phyloP scores from a whole-genome alignment of 1,140 invertebrate species.

The Zaprionus lachaisei region DNA sequence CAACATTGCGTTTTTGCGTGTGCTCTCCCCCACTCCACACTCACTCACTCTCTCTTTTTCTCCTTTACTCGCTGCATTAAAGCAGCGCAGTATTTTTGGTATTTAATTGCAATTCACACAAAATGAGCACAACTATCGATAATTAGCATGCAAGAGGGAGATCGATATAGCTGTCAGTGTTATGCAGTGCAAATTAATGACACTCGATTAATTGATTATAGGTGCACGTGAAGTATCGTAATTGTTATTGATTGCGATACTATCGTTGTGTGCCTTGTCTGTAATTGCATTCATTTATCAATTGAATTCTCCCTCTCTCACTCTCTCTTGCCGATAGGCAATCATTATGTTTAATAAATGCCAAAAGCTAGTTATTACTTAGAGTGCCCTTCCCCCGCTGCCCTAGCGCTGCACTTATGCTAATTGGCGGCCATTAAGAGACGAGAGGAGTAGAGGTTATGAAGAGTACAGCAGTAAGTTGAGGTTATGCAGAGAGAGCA shows the following conservation, averaged over 20 bases:
- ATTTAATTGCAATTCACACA: slow-evolving; percentile 3
- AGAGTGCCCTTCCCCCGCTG: neutral
- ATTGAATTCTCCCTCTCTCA: slow-evolving; percentile 43
- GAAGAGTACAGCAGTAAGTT: no score
- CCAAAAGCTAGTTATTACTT: slow-evolving; percentile 67
- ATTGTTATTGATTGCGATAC: slow-evolving; percentile 1
- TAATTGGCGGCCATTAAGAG: slow-evolving; percentile 72
- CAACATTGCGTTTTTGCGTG: slow-evolving; percentile 25
- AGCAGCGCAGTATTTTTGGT: neutral
- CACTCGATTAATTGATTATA: neutral
- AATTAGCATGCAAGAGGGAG: neutral
- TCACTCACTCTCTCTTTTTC: neutral
- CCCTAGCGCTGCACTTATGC: slow-evolving; percentile 54
- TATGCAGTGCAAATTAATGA: neutral
- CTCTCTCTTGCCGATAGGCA: slow-evolving; percentile 44
- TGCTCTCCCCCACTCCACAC: neutral
- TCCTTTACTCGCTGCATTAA: neutral
- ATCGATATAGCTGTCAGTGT: neutral
- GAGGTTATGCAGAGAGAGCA: neutral
- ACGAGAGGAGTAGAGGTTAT: neutral
- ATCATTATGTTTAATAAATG: slow-evolving; percentile 76
- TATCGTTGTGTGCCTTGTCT: slow-evolving; percentile 22
- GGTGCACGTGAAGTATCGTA: neutral
- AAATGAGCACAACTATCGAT: neutral
- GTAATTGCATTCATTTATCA: slow-evolving; percentile 65